Conservation (phyloP, 2,113 vertebrate species). For the Thermophis baileyi region DNA sequence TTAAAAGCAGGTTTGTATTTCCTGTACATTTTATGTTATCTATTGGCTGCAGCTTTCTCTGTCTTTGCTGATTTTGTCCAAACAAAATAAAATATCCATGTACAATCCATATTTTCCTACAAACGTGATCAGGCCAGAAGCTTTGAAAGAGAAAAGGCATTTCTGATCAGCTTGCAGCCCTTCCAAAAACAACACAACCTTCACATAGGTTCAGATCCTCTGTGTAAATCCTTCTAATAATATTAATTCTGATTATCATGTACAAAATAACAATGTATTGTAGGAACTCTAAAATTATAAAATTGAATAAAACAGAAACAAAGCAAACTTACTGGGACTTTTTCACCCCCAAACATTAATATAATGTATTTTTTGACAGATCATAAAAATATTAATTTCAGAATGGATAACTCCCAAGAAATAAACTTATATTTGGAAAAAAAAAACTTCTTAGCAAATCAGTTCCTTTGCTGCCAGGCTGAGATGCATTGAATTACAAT, state of each 20-base stretch:
- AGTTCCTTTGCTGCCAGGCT: not conserved
- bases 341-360: not conserved
- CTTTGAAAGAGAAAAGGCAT: not conserved
- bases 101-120: not conserved
- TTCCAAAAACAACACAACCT: not conserved
- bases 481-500: not conserved
- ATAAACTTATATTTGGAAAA: not conserved
- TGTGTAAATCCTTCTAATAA: not conserved
- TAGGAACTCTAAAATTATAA: slow-evolving; percentile 32
- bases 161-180: not conserved
- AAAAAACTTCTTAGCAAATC: not conserved
- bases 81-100: not conserved
- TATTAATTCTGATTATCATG: slow-evolving; percentile 30
- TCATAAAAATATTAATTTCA: not conserved
- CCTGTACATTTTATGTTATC: not conserved
- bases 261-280: not conserved
- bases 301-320: not conserved
- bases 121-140: not conserved
- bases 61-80: not conserved
- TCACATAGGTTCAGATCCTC: not conserved
- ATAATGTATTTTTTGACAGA: not conserved
- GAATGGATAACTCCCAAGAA: not conserved
- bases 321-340: not conserved
- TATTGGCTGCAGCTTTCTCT: not conserved
- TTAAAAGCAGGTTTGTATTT: not conserved